A percentile compares a stretch with the other conserved stretches of the same genome.
These are phyloP conservation scores for Caranx ignobilis DNA, from an alignment of 2,113 vertebrate species.

Conservation along the genomic window DNA sequence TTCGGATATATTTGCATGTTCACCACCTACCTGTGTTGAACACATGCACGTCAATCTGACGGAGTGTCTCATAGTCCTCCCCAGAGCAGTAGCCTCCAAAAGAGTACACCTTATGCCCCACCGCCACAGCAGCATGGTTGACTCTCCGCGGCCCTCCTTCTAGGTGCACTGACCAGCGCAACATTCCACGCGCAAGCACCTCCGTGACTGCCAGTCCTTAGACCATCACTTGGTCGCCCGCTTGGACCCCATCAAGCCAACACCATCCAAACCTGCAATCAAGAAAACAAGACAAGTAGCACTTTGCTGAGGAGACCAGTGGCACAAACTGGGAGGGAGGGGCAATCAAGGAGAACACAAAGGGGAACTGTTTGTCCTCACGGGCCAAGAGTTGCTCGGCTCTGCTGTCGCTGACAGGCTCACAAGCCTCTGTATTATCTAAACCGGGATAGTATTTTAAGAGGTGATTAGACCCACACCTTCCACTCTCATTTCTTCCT, in stretches of 20 bases:
- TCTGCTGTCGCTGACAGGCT: constrained; percentile 63
- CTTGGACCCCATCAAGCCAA: constrained; percentile 62
- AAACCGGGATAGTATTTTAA: constrained; percentile 76
- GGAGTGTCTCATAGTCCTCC: constrained; percentile 98
- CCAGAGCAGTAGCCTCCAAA: constrained; percentile 98
- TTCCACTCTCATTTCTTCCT: constrained; percentile 59
- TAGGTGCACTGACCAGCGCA: constrained; percentile 98
- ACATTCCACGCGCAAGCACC: constrained; percentile 88
- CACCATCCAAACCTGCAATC: constrained; percentile 51
- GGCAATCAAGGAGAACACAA: constrained; percentile 27
- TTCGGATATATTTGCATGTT: background rate
- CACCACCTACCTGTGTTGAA: constrained; percentile 75
- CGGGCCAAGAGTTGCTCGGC: constrained; percentile 29
- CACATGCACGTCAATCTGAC: constrained; percentile 81
- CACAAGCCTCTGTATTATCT: constrained; percentile 66
- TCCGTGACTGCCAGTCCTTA: constrained; percentile 62
- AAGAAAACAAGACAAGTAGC: constrained; percentile 25
- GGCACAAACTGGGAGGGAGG: constrained; percentile 36
- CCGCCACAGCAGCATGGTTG: constrained; percentile 98
- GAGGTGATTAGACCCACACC: constrained; percentile 70
- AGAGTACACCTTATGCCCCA: constrained; percentile 97
- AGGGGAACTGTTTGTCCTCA: constrained; percentile 50
- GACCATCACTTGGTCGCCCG: constrained; percentile 74
- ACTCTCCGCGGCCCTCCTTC: constrained; percentile 98
- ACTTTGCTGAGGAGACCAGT: constrained; percentile 9